Conservation (phyloP, 2,797 vertebrate genomes). For the Thalassophryne amazonica region DNA sequence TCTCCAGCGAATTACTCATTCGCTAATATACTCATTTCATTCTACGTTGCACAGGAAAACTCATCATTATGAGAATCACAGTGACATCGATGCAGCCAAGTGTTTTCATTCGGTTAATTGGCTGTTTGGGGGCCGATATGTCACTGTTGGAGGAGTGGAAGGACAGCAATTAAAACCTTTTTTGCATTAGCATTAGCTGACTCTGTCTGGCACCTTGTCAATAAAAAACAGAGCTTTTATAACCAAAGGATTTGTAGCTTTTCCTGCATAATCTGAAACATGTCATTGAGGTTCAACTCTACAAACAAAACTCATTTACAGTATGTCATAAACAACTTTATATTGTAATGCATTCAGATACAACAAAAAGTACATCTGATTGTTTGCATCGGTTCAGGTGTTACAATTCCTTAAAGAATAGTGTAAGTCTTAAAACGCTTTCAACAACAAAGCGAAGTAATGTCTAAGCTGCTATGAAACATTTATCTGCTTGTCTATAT, state of each 20-base stretch:
- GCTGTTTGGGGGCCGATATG: constrained; percentile 15
- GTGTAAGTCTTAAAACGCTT: no score
- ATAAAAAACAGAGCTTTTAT: neutral
- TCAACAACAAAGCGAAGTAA: no score
- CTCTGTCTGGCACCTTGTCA: constrained; percentile 5
- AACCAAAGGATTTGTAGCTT: neutral
- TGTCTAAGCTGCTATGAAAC: no score
- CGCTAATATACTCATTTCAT: neutral
- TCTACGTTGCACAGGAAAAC: neutral
- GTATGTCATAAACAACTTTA: neutral
- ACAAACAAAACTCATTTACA: no score
- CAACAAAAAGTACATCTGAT: no score
- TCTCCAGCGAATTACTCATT: no score
- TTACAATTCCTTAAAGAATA: no score
- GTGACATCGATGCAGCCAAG: constrained; percentile 30
- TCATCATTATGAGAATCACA: constrained; percentile 43
- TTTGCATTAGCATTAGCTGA: constrained; percentile 22
- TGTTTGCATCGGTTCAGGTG: no score
- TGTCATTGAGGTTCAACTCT: no score
- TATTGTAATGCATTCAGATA: no score
- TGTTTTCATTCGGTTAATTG: constrained; percentile 47
- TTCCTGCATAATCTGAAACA: neutral
- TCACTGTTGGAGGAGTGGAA: constrained; percentile 7
- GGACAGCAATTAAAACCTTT: constrained; percentile 31
- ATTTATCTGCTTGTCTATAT: no score